Evolutionary conservation across 2,797 vertebrate species (phyloP), one percentile per base, ranked within the genome.

Genomic region (Pelobates cultripes): DNA sequence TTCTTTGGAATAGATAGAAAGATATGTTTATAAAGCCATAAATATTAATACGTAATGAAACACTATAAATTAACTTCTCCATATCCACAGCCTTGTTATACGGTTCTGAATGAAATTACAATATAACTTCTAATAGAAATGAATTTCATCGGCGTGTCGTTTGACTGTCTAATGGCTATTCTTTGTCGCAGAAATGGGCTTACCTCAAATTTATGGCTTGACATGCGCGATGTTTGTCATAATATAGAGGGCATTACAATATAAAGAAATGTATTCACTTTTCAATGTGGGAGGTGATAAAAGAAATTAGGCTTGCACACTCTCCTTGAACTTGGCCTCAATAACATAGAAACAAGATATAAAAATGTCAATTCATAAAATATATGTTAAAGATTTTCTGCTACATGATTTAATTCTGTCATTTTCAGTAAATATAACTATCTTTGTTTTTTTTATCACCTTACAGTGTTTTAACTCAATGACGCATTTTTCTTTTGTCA

Each of bases 261-360:
- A 83, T 74, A 53, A 79, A 83, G 45, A 73, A 79, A 67, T 70
- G 53, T 28, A 70, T 79, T 79, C 43, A 28, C 45, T 75, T 17
- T 67, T 67, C 7, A 51, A 74, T 53, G 71, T 69, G 70, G 55
- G 8, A 53, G 76, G 75, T 83, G 81, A 78, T 83, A 78, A 83
- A 78, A 74, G 78, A 70, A 74, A 74, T 83, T 71, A 68, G 71
- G 42, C 75, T 70, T 44, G 63, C 43, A 55, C 42, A 78, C 76
- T 83, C 81, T 83, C 81, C 81, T 83, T 83, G 81, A 83, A 83
- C 81, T 74, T 75, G 53, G 12, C 55, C 79, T 83, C 81, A 83
- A 82, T 77, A 77, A 77, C 80, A 15, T 44, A 40, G n/a, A 82
- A 82, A 40, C 76, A 28, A 70, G 66, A 79, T 40, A 73, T 42